phyloP scores from a whole-genome alignment of 2,797 vertebrate genomes.

The Girardinus metallicus region DNA sequence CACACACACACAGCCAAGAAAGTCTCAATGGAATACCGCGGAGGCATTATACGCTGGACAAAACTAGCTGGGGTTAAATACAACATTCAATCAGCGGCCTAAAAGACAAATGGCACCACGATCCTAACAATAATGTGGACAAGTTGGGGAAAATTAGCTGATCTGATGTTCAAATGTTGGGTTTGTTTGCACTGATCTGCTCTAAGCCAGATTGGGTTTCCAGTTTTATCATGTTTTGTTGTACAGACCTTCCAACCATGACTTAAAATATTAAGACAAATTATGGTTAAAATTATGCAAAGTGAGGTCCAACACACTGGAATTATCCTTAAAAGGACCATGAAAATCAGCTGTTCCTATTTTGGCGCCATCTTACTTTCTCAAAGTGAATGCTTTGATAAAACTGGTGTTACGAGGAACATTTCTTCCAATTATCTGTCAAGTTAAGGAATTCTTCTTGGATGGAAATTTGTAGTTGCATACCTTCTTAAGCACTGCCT shows the following conservation, averaged over 20 bases:
- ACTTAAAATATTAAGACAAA: conserved; percentile 24
- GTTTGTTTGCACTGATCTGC: conserved; percentile 1
- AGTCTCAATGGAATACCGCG: conserved; percentile 57
- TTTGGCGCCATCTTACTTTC: not conserved
- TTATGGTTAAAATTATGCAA: conserved; percentile 18
- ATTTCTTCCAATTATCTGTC: conserved; percentile 42
- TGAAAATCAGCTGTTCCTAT: not conserved
- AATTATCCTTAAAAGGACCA: conserved; percentile 20
- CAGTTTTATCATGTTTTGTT: conserved; percentile 5
- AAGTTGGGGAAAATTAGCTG: not conserved
- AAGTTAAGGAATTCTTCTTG: conserved; percentile 42
- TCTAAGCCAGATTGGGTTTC: not conserved
- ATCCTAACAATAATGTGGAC: not conserved
- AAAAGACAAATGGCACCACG: not conserved
- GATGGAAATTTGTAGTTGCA: conserved; percentile 43
- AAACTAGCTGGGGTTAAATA: conserved; percentile 9
- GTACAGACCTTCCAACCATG: conserved; percentile 3
- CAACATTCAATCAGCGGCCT: not conserved
- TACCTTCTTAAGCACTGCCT: conserved; percentile 34
- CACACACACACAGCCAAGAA: conserved; percentile 37
- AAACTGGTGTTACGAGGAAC: conserved; percentile 23
- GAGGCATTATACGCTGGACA: conserved; percentile 26
- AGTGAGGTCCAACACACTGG: not conserved
- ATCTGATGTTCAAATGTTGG: not conserved
- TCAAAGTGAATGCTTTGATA: conserved; percentile 19